Percentiles rank a stretch among this genome's conserved stretches.
phyloP scores from a whole-genome alignment of 2,888 invertebrate species.

The Geophilus truncorum region DNA sequence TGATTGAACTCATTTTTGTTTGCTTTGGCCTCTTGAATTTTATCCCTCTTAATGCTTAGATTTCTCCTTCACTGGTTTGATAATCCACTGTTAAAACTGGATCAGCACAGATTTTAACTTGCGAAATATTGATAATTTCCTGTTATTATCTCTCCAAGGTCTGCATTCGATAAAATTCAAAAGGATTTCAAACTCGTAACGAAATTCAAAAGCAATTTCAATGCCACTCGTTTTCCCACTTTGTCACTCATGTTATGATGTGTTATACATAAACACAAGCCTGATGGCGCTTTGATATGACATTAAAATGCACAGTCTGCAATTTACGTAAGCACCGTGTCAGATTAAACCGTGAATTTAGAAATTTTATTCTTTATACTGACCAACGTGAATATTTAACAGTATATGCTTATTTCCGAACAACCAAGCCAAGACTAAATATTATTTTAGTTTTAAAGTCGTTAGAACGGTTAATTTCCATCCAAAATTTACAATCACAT shows the following conservation, averaged over 20 bases:
- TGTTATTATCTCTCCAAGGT: background rate
- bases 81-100: background rate
- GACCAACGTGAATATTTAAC: background rate
- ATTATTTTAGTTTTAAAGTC: no score
- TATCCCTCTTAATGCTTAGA: background rate
- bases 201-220: background rate
- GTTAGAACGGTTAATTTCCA: no score
- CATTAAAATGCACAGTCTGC: slow-evolving; percentile 10
- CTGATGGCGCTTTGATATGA: background rate
- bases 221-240: slow-evolving; percentile 9
- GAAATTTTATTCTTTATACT: background rate
- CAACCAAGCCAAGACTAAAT: no score
- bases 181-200: background rate
- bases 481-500: no score
- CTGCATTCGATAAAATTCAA: background rate
- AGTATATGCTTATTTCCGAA: no score
- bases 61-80: background rate
- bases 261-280: slow-evolving; percentile 7
- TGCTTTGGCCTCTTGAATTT: background rate
- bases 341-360: background rate
- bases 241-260: slow-evolving; percentile 1
- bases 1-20: background rate
- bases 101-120: background rate
- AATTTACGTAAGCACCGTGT: background rate
- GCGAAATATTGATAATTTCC: background rate